phyloP scores from a whole-genome alignment of 2,888 invertebrate species.

The Melanotus villosus region DNA sequence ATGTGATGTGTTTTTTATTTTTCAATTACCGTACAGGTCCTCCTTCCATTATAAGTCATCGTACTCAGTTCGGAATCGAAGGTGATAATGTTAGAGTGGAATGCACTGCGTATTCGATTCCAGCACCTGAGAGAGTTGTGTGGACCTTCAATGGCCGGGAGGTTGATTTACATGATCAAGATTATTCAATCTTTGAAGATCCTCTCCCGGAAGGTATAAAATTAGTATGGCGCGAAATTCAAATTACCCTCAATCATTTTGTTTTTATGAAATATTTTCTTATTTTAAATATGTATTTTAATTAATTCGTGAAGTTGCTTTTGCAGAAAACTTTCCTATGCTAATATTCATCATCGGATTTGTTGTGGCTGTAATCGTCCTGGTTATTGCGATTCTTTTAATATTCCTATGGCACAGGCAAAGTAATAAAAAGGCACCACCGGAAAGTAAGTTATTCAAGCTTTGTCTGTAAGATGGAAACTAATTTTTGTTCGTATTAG shows the following conservation, averaged over 20 bases:
- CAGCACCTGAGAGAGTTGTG: slow-evolving; percentile 86
- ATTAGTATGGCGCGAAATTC: slow-evolving; percentile 38
- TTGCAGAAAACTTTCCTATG: slow-evolving; percentile 82
- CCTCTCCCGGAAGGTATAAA: slow-evolving; percentile 84
- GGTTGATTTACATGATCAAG: slow-evolving; percentile 82
- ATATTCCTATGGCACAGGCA: slow-evolving; percentile 84
- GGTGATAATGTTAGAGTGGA: slow-evolving; percentile 88
- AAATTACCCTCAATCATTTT: no score
- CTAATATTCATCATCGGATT: slow-evolving; percentile 88
- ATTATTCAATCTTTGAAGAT: slow-evolving; percentile 83
- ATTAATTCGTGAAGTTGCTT: slow-evolving; percentile 51
- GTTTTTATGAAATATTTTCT: neutral
- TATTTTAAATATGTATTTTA: slow-evolving; percentile 17
- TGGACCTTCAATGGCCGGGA: slow-evolving; percentile 91
- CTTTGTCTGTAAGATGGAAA: no score
- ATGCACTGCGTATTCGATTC: slow-evolving; percentile 91
- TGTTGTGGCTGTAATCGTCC: slow-evolving; percentile 88
- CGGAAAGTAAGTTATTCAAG: slow-evolving; percentile 64
- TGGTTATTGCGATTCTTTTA: slow-evolving; percentile 88
- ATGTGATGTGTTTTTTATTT: neutral
- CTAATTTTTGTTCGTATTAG: no score
- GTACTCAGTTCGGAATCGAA: slow-evolving; percentile 86
- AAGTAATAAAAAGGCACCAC: slow-evolving; percentile 71
- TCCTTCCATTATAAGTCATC: slow-evolving; percentile 86
- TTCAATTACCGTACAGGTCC: slow-evolving; percentile 70